Conservation (phyloP, 92 coral and sea anemone genomes). For the Bergia puertoricense region DNA sequence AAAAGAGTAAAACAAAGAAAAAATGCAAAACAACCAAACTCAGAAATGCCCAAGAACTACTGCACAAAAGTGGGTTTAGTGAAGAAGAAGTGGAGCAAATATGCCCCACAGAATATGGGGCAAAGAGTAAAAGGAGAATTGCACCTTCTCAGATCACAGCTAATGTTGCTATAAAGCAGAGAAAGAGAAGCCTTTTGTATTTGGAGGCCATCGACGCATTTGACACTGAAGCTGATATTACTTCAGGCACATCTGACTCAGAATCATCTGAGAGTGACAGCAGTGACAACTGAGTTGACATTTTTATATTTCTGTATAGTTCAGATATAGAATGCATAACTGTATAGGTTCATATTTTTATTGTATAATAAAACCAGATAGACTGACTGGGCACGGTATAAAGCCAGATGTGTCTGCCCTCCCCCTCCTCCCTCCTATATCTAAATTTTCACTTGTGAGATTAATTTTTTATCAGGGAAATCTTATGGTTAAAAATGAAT, state of each 20-base stretch:
- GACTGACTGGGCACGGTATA: conserved; percentile 19
- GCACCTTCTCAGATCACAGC: conserved; percentile 27
- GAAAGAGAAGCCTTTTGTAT: conserved; percentile 14
- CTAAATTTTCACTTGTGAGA: conserved; percentile 19
- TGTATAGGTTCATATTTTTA: conserved; percentile 9
- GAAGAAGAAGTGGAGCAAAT: conserved; percentile 20
- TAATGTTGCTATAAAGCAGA: background rate
- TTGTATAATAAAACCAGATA: conserved; percentile 12
- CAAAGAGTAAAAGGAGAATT: conserved; percentile 31
- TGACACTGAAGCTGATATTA: conserved; percentile 11
- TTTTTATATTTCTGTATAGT: background rate
- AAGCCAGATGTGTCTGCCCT: background rate
- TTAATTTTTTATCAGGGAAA: conserved; percentile 6
- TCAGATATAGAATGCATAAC: conserved; percentile 15
- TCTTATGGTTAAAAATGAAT: conserved; percentile 3
- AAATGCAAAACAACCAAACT: conserved; percentile 21
- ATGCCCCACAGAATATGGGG: conserved; percentile 25
- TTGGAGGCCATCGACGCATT: conserved; percentile 3
- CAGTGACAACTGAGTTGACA: conserved; percentile 33
- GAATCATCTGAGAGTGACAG: conserved; percentile 35
- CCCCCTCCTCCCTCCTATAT: conserved; percentile 15
- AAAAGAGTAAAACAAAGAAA: conserved; percentile 23
- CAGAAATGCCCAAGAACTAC: conserved; percentile 19
- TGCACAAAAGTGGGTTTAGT: conserved; percentile 29
- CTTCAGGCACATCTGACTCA: conserved; percentile 17